A percentile compares a stretch with the other conserved stretches of the same genome.
These are phyloP conservation scores for Pachliopta kotzebuea DNA, from an alignment of 2,888 invertebrate genomes.

Conservation along the genomic window DNA sequence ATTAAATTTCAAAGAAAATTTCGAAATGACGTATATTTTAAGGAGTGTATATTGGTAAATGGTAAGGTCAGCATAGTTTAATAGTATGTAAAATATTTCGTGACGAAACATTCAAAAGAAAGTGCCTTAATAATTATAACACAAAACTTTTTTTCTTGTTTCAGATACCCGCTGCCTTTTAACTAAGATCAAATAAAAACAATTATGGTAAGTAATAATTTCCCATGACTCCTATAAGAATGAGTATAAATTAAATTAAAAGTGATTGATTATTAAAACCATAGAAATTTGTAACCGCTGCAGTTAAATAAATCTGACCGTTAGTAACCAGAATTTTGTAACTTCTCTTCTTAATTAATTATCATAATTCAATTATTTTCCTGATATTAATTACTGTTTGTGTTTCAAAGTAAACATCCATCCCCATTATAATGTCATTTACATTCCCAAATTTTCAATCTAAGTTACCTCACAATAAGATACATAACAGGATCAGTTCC, in stretches of 20 bases:
- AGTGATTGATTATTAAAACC: background rate
- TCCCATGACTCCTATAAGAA: background rate
- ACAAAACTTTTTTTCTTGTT: slow-evolving; percentile 11
- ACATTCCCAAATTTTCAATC: slow-evolving; percentile 23
- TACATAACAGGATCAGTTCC: slow-evolving; percentile 21
- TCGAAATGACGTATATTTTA: background rate
- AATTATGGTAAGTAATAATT: slow-evolving; percentile 23
- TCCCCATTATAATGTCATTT: slow-evolving; percentile 22
- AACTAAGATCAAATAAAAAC: slow-evolving; percentile 7
- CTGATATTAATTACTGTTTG: slow-evolving; percentile 1
- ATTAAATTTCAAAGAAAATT: slow-evolving; percentile 19
- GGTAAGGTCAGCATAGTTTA: background rate
- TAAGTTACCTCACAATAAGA: slow-evolving; percentile 23
- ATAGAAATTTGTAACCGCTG: background rate
- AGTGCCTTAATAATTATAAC: background rate
- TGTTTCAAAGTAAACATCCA: slow-evolving; percentile 14
- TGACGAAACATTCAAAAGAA: background rate
- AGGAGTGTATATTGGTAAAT: background rate
- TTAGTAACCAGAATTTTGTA: background rate
- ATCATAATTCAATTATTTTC: background rate
- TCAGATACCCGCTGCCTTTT: slow-evolving; percentile 12
- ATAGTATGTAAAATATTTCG: background rate
- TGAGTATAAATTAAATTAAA: background rate
- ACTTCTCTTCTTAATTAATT: background rate
- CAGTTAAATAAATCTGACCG: too few species aligned